Percentiles rank a stretch among this genome's conserved stretches.
These are phyloP conservation scores for Arctia plantaginis DNA, from an alignment of 2,888 invertebrate genomes.

Conservation along the genomic window DNA sequence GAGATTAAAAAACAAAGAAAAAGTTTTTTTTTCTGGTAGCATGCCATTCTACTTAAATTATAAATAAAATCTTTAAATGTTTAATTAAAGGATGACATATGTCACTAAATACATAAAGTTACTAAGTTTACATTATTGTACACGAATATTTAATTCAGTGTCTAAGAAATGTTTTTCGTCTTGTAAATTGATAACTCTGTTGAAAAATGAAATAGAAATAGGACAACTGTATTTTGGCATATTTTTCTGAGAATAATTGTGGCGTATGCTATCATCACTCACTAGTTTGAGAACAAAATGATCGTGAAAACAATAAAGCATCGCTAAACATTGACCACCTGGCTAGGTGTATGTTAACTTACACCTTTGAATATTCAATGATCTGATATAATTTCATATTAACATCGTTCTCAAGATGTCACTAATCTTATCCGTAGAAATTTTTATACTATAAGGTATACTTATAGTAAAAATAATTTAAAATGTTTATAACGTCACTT, in stretches of 20 bases:
- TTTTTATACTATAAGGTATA: background rate
- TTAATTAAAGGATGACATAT: background rate
- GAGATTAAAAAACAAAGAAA: background rate
- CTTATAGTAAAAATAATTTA: too few relatives aligned
- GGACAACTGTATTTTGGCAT: background rate
- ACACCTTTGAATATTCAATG: background rate
- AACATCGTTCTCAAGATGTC: background rate
- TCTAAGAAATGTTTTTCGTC: background rate
- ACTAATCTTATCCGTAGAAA: background rate
- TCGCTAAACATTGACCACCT: background rate
- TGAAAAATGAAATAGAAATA: background rate
- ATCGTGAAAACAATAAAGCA: slow-evolving; percentile 6
- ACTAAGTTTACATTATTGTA: too few relatives aligned
- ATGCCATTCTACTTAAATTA: background rate
- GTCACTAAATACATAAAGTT: background rate
- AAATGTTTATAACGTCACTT: too few relatives aligned
- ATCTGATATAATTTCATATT: background rate
- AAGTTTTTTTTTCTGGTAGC: background rate
- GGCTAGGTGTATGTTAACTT: background rate
- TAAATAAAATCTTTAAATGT: background rate
- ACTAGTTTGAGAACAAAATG: background rate
- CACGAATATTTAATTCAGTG: background rate
- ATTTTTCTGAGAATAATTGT: background rate
- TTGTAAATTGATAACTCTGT: background rate
- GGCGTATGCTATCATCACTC: background rate